Evolutionary conservation across 2,888 invertebrate species (phyloP).

Genomic region (Gasteruption jaculator): DNA sequence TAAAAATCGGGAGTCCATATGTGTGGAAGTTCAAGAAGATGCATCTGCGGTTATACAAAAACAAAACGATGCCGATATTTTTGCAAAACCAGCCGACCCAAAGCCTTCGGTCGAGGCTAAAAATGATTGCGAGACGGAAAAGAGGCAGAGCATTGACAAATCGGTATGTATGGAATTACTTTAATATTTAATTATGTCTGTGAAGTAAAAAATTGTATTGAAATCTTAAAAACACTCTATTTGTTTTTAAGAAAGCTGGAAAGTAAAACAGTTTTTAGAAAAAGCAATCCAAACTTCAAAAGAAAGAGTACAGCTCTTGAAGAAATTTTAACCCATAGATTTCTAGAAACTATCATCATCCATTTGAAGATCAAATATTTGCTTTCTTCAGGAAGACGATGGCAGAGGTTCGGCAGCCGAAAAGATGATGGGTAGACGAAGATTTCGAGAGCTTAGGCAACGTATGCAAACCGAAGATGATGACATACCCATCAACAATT

Average conservation of each 20-base stretch:
- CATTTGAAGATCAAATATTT: slow-evolving; percentile 17
- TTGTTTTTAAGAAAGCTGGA: too few relatives aligned
- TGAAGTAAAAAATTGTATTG: too few relatives aligned
- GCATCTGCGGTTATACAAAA: slow-evolving; percentile 28
- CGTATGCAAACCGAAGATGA: slow-evolving; percentile 87
- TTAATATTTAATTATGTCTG: not conserved
- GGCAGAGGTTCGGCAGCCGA: slow-evolving; percentile 36
- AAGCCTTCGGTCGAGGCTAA: slow-evolving; percentile 31
- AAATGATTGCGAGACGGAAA: slow-evolving; percentile 31
- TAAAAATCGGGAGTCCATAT: slow-evolving; percentile 37
- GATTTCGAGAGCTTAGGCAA: slow-evolving; percentile 80
- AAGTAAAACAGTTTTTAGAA: too few relatives aligned
- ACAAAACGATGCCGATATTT: slow-evolving; percentile 35
- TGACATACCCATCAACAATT: slow-evolving; percentile 62
- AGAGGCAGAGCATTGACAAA: slow-evolving; percentile 33
- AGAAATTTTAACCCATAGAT: too few relatives aligned
- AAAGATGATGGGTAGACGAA: slow-evolving; percentile 59
- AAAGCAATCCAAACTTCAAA: too few relatives aligned
- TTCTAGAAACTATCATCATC: too few relatives aligned
- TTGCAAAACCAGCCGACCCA: slow-evolving; percentile 43
- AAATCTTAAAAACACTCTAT: too few relatives aligned
- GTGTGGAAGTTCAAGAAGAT: slow-evolving; percentile 30
- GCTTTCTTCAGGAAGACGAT: slow-evolving; percentile 54
- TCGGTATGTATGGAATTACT: slow-evolving; percentile 31
- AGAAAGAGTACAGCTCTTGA: too few relatives aligned